phyloP scores from a whole-genome alignment of 2,888 invertebrate genomes.

The Proisotoma minuta region DNA sequence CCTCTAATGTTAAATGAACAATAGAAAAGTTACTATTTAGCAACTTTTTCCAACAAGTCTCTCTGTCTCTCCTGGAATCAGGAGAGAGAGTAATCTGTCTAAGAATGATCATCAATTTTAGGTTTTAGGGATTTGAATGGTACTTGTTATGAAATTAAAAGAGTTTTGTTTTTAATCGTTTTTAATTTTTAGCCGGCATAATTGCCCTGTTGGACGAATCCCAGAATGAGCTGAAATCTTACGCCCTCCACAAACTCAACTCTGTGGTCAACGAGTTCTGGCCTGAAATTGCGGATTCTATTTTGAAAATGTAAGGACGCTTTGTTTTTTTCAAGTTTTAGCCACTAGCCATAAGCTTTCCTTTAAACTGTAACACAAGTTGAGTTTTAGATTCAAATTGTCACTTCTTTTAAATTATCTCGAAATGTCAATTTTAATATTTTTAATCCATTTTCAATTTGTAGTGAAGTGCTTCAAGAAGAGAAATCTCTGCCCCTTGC shows the following conservation, averaged over 20 bases:
- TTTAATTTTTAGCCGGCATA: slow-evolving; percentile 67
- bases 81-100: no score
- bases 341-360: background rate
- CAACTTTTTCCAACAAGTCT: no score
- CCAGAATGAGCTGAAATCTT: slow-evolving; percentile 85
- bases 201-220: slow-evolving; percentile 93
- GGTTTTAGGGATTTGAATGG: no score
- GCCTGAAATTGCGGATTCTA: slow-evolving; percentile 97
- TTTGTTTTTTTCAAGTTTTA: slow-evolving; percentile 18
- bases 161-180: no score
- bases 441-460: slow-evolving; percentile 34
- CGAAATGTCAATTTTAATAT: background rate
- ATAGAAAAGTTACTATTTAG: no score
- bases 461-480: slow-evolving; percentile 87
- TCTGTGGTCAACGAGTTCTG: slow-evolving; percentile 95
- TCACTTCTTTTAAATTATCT: background rate
- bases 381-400: background rate
- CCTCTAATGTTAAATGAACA: no score
- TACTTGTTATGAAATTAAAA: background rate
- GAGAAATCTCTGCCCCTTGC: slow-evolving; percentile 62
- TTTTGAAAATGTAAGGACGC: slow-evolving; percentile 76
- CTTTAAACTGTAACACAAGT: background rate
- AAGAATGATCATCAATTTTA: no score
- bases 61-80: no score
- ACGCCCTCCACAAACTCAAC: slow-evolving; percentile 87